Conservation (phyloP, 2,888 invertebrate genomes). For the Sarcophaga rosellei region DNA sequence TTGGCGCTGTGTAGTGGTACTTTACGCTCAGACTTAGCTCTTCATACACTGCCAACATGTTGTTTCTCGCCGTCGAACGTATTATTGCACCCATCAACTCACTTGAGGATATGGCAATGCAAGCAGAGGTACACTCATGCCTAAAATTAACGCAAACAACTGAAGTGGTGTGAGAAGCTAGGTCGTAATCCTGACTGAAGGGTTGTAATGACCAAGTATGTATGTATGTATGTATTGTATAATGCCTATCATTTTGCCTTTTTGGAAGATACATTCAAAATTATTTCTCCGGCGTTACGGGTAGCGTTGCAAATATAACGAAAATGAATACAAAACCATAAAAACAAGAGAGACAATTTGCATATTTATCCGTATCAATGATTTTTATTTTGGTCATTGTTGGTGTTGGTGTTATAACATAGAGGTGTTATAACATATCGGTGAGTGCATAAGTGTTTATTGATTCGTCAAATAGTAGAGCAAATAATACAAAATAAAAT, state of each 20-base stretch:
- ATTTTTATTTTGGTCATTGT: no score
- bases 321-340: not conserved
- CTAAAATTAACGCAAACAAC: no score
- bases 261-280: slow-evolving; percentile 26
- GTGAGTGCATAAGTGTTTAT: not conserved
- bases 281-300: slow-evolving; percentile 36
- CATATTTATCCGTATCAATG: not conserved
- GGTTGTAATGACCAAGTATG: no score
- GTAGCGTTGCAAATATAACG: not conserved
- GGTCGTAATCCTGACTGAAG: no score
- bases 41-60: slow-evolving; percentile 99
- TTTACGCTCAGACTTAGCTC: slow-evolving; percentile 98
- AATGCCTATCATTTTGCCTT: slow-evolving; percentile 23
- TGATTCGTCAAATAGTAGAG: not conserved
- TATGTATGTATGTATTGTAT: no score
- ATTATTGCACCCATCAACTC: slow-evolving; percentile 97
- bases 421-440: not conserved
- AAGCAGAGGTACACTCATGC: no score
- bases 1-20: slow-evolving; percentile 99
- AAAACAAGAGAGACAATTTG: not conserved
- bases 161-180: no score
- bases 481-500: no score
- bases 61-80: slow-evolving; percentile 97
- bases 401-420: not conserved
- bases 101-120: slow-evolving; percentile 93